These are phyloP conservation scores for Sebastes vulpes DNA, from an alignment of 2,797 vertebrate species.

Conservation along the genomic window DNA sequence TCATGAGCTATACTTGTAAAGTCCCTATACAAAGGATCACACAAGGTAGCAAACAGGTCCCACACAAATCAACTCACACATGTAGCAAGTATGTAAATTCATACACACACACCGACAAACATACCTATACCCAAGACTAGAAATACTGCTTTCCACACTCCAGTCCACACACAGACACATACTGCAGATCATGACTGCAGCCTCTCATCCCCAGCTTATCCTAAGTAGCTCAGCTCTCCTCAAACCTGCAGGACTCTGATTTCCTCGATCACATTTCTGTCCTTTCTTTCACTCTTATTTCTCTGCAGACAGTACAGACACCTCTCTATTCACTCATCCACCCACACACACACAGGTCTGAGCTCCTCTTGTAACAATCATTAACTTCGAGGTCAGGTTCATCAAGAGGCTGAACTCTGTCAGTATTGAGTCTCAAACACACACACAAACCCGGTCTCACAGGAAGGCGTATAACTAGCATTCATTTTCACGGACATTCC, in stretches of 20 bases:
- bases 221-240: slow-evolving; percentile 22
- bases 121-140: background rate
- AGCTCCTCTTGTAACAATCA: slow-evolving; percentile 23
- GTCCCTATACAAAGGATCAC: background rate
- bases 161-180: background rate
- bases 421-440: background rate
- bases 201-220: slow-evolving; percentile 14
- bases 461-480: too few species aligned
- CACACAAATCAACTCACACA: background rate
- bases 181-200: background rate
- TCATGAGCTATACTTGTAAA: background rate
- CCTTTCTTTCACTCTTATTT: background rate
- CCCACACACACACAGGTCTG: background rate
- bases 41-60: background rate
- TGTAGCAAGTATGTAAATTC: background rate
- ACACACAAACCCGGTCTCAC: background rate
- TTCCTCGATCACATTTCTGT: slow-evolving; percentile 3
- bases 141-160: background rate
- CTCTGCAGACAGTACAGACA: background rate
- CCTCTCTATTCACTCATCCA: background rate
- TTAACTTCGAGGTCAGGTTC: slow-evolving; percentile 32
- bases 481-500: too few species aligned
- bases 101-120: background rate
- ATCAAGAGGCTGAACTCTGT: slow-evolving; percentile 9
- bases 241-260: slow-evolving; percentile 4